Conservation (phyloP, 2,888 invertebrate genomes). For the Nomada ferruginata region DNA sequence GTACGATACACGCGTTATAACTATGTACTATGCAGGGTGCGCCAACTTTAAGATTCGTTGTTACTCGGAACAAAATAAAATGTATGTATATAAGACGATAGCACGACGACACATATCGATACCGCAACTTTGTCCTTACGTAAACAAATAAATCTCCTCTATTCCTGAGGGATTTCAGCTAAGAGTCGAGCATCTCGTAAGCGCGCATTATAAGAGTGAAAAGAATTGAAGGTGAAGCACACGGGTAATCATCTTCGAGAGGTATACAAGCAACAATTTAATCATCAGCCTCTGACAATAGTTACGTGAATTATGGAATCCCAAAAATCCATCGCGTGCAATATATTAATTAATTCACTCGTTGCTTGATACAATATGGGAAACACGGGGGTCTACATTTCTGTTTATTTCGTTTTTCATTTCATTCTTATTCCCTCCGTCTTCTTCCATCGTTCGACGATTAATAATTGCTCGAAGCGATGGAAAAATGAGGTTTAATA, state of each 20-base stretch:
- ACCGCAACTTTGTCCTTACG: constrained; percentile 33
- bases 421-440: too few species aligned
- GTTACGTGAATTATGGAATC: background rate
- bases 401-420: too few species aligned
- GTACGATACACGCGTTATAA: too few species aligned
- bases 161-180: constrained; percentile 49
- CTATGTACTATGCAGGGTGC: too few species aligned
- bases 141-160: constrained; percentile 44
- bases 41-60: background rate
- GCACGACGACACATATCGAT: background rate
- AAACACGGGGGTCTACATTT: too few species aligned
- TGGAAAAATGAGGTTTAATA: too few species aligned
- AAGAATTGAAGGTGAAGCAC: constrained; percentile 37
- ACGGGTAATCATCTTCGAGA: constrained; percentile 13
- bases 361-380: too few species aligned
- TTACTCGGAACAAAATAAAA: background rate
- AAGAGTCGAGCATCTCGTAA: constrained; percentile 35
- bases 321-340: too few species aligned
- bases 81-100: too few species aligned
- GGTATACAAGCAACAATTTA: constrained; percentile 1
- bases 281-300: background rate
- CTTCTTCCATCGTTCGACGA: too few species aligned
- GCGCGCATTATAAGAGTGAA: constrained; percentile 9
- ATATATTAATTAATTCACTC: too few species aligned
- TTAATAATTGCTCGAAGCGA: too few species aligned